phyloP scores from a whole-genome alignment of 1,140 invertebrate species.

The Sycobia sp. region DNA sequence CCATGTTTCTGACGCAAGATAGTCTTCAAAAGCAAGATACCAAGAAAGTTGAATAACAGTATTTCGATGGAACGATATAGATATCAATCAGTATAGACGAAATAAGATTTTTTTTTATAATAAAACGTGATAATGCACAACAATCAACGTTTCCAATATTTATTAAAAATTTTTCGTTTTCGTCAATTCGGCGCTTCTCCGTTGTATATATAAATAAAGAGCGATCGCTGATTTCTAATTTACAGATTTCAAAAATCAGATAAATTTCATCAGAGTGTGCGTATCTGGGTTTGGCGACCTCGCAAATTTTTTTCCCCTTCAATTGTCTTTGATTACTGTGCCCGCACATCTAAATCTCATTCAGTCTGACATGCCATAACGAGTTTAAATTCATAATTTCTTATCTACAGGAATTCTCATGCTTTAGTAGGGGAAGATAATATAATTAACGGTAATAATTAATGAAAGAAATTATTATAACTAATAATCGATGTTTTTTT shows the following conservation, averaged over 20 bases:
- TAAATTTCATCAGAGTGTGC: too few species aligned
- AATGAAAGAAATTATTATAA: constrained; percentile 6
- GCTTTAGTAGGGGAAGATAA: constrained; percentile 41
- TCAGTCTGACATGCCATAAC: constrained; percentile 38
- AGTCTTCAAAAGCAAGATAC: not conserved
- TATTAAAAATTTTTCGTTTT: too few species aligned
- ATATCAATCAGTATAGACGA: too few species aligned
- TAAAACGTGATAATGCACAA: not conserved
- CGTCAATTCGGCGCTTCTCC: too few species aligned
- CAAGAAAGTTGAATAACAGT: constrained; percentile 1
- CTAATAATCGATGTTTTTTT: constrained; percentile 8
- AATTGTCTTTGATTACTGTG: constrained; percentile 29
- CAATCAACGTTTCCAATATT: not conserved
- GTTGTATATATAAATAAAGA: too few species aligned
- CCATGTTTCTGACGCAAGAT: not conserved
- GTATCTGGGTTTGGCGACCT: too few species aligned
- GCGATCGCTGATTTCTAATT: too few species aligned
- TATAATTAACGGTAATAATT: not conserved
- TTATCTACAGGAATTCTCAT: constrained; percentile 50
- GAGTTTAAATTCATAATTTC: constrained; percentile 51
- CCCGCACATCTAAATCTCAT: constrained; percentile 28
- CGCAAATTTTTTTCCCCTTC: too few species aligned
- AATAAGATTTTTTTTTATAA: not conserved
- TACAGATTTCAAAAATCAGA: too few species aligned
- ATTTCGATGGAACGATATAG: not conserved